Percentiles rank a stretch among this genome's conserved stretches.
Conservation (phyloP, 2,113 vertebrate species). For the Actinemys pallida region DNA sequence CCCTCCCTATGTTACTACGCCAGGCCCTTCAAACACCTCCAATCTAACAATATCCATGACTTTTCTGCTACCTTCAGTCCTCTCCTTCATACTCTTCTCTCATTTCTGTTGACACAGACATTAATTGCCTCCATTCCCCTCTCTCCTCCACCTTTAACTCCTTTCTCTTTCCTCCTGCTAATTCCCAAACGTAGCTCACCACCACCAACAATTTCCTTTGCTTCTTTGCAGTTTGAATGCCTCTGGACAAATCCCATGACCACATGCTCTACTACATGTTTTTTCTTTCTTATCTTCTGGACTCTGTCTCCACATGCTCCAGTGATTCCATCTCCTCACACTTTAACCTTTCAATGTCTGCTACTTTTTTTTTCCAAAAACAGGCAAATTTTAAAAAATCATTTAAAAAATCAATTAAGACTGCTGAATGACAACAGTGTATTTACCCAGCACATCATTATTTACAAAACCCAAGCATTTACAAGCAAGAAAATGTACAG, state of each 20-base stretch:
- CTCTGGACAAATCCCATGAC: neutral
- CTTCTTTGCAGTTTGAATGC: neutral
- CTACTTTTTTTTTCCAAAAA: fast-evolving
- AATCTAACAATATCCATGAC: neutral
- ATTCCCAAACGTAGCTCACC: neutral
- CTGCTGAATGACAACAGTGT: neutral
- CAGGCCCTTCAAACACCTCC: neutral
- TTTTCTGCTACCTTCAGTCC: neutral
- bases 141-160: neutral
- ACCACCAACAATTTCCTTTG: neutral
- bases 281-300: neutral
- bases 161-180: neutral
- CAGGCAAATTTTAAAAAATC: neutral
- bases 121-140: neutral
- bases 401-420: neutral
- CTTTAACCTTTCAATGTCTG: neutral
- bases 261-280: neutral
- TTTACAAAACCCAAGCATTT: neutral
- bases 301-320: neutral
- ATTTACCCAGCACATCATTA: neutral
- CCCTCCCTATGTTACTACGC: neutral
- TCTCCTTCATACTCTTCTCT: neutral
- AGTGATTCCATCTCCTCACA: neutral
- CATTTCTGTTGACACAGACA: neutral
- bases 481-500: neutral